Base-by-base conservation (phyloP, 2,888 invertebrate species). In the Plemyria rubiginata region DNA sequence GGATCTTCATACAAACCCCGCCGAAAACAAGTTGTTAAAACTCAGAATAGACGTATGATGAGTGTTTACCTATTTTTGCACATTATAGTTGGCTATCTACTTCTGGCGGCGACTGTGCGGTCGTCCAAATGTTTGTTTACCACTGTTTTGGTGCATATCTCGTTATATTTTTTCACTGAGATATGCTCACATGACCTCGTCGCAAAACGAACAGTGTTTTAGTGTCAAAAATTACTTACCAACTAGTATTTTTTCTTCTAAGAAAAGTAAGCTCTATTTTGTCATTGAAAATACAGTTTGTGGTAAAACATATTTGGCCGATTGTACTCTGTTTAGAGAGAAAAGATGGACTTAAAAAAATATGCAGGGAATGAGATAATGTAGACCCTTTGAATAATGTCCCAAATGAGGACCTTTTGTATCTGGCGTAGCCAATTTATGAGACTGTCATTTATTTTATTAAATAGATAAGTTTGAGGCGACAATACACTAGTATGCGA, bases 391-490 rank as follows among this genome's bases (percentile, higher is more conserved):
- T 29, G 15, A 15, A 50, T 50, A 36, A 32, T 36, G 50, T 15
- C 15, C 15, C 2, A 5, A 1, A 22, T 16, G 12, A 15, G 50
- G 50, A 36, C 50, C 12, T 36, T 15, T 32, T 49, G 29, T 50
- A 50, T 50, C 36, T 11, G 50, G 50, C 50, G 13, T 32, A 36
- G 50, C 50, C 49, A 49, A 49, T 32, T 49, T 28, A 13, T 28
- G 28, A 29, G 49, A 32, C 29, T 32, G 50, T 50, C 50, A 15
- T 50, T 50, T 32, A 36, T 50, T 50, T 50, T 13, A n/a, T 15
- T 16, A 50, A 36, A 36, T 36, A 15, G n/a, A n/a, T 48, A 1
- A 15, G 28, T 45, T 45, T 28, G 11, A 43, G 13, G 13, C 36
- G 36, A 11, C 36, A 38, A 38, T 11, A 38, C 36, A 38, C 36